phyloP scores from a whole-genome alignment of 2,888 invertebrate genomes.

The Spialia ferax region DNA sequence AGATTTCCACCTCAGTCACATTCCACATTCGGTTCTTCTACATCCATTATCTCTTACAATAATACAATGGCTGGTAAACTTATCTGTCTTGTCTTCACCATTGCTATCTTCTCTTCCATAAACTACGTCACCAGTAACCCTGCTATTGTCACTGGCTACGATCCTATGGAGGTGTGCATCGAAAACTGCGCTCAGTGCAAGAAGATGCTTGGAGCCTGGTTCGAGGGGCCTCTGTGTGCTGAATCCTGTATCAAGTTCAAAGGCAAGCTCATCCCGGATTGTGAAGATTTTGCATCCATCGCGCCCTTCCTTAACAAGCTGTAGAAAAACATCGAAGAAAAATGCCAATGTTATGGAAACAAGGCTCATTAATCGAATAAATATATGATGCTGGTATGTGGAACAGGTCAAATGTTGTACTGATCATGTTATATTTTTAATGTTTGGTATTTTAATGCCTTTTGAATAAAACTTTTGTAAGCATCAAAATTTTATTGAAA shows the following conservation, averaged over 20 bases:
- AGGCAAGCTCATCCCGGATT: constrained; percentile 94
- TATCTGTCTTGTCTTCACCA: constrained; percentile 11
- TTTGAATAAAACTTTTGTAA: neutral
- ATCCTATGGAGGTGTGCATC: constrained; percentile 90
- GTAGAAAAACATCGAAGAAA: constrained; percentile 44
- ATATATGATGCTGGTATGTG: constrained; percentile 3
- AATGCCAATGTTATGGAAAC: neutral
- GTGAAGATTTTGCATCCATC: constrained; percentile 93
- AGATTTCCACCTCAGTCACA: constrained; percentile 17
- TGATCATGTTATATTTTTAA: neutral
- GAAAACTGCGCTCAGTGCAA: constrained; percentile 96
- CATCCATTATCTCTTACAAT: neutral
- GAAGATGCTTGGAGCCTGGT: constrained; percentile 95
- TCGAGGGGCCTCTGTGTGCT: constrained; percentile 94
- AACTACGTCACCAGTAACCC: constrained; percentile 13
- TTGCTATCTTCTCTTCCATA: constrained; percentile 7
- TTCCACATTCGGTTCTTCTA: constrained; percentile 13
- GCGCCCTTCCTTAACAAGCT: constrained; percentile 90
- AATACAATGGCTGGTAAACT: constrained; percentile 30
- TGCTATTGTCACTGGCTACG: constrained; percentile 70
- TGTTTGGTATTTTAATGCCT: neutral
- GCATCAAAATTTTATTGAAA: neutral
- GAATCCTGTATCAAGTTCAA: constrained; percentile 94
- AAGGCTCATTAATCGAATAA: neutral
- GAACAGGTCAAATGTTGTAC: neutral